Base-by-base conservation (phyloP, 2,888 invertebrate genomes). In the Cybosia mesomella region DNA sequence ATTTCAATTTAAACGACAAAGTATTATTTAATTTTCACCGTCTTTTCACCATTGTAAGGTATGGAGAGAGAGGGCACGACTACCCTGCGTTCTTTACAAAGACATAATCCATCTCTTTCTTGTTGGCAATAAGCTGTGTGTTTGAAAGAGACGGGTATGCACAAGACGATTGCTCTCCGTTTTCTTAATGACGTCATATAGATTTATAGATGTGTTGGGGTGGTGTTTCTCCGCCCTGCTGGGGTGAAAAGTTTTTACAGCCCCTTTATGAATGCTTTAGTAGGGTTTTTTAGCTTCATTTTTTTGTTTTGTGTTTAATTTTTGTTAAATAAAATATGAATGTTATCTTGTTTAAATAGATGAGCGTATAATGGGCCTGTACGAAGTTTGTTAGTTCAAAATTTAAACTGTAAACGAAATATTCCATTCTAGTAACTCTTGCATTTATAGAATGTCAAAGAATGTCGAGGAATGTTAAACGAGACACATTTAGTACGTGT, bases 101-200 rank as follows among this genome's bases (percentile, higher is more conserved):
- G 94, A 94, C 87, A 89, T 86, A 80, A 69, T 64, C 83, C 75
- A 72, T 88, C 91, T 82, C 87, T 76, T 71, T 91, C 87, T 72
- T 39, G n/a, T 66, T 73, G 68, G 67, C 62, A 83, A 84, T 86
- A 86, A 84, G 79, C 73, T 79, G 77, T 75, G 81, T 58, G 90
- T 73, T 80, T 49, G 88, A 94, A 69, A 71, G 88, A 81, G 94
- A 91, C 80, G 75, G 90, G 77, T 89, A 89, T 92, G 87, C 85
- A 86, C 89, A 92, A 94, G 93, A 93, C 87, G 91, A 85, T 89
- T 83, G 87, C 87, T 74, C 87, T 87, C 87, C 87, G 91, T 89
- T 94, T 94, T 94, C 94, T 95, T 95, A 92, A 91, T 93, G 94
- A 92, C 91, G 92, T 91, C 91, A 91, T 94, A 92, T 94, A 94